Evolutionary conservation across 2,113 vertebrate genomes (phyloP).

Genomic region (Prionailurus viverrinus): DNA sequence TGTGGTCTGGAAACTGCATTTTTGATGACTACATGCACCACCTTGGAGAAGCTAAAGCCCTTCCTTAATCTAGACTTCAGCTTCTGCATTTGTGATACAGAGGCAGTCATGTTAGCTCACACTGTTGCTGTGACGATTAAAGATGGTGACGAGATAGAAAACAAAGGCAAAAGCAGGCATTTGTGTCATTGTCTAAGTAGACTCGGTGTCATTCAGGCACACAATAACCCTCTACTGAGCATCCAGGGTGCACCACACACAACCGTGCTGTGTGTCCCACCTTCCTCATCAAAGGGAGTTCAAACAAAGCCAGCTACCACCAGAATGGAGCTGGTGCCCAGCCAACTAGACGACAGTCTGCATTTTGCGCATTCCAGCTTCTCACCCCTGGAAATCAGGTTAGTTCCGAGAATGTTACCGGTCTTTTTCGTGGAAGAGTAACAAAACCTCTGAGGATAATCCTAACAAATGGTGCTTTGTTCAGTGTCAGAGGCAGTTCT

Average conservation of each 20-base stretch:
- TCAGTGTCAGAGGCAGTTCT: not conserved
- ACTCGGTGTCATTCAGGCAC: not conserved
- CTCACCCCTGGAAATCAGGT: not conserved
- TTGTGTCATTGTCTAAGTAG: not conserved
- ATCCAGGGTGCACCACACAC: not conserved
- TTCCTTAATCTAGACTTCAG: slow-evolving; percentile 4
- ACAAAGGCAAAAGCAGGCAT: not conserved
- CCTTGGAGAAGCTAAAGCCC: not conserved
- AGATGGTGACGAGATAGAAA: slow-evolving; percentile 34
- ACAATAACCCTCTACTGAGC: not conserved
- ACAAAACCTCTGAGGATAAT: not conserved
- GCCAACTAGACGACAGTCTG: not conserved
- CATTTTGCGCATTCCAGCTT: not conserved
- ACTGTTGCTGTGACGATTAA: not conserved
- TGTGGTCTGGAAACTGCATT: not conserved
- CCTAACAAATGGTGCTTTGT: not conserved
- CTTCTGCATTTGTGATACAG: slow-evolving; percentile 16
- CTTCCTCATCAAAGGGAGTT: not conserved
- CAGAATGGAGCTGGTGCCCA: not conserved
- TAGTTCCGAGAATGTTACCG: not conserved
- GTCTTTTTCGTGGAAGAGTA: not conserved
- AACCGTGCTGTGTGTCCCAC: not conserved
- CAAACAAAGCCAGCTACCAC: not conserved
- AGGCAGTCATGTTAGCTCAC: not conserved
- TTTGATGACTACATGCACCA: not conserved